Evolutionary conservation across 2,888 invertebrate genomes (phyloP).

Genomic region (Trichogramma dendrolimi): DNA sequence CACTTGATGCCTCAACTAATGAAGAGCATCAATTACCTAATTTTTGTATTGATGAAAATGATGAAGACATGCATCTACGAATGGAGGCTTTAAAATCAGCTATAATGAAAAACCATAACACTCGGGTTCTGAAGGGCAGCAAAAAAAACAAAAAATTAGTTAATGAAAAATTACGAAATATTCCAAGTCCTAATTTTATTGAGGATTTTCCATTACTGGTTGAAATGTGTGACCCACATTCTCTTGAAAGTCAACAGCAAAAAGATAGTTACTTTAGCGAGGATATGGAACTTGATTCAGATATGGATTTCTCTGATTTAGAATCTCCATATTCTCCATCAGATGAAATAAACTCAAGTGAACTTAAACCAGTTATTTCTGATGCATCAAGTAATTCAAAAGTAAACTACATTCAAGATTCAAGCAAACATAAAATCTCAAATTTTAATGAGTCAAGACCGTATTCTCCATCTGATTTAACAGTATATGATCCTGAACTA

Average conservation of each 20-base stretch:
- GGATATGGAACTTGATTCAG: constrained; percentile 49
- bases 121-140: constrained; percentile 47
- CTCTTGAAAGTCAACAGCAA: constrained; percentile 17
- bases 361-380: too few relatives aligned
- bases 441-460: constrained; percentile 28
- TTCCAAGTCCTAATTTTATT: constrained; percentile 45
- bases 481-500: constrained; percentile 38
- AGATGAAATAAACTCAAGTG: too few relatives aligned
- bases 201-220: constrained; percentile 37
- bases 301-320: constrained; percentile 38
- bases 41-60: constrained; percentile 53
- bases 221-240: constrained; percentile 28
- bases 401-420: too few relatives aligned
- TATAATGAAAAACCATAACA: constrained; percentile 62
- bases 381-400: too few relatives aligned
- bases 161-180: constrained; percentile 19
- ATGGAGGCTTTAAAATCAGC: constrained; percentile 68
- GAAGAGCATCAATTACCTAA: constrained; percentile 10
- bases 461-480: constrained; percentile 42
- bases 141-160: constrained; percentile 8
- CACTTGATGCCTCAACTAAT: background rate
- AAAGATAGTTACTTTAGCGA: constrained; percentile 33
- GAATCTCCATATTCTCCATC: constrained; percentile 44
- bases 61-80: constrained; percentile 61
- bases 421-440: background rate